Evolutionary conservation across 1,140 invertebrate genomes (phyloP), one percentile per base, ranked within the genome.

Genomic region (Conus ventricosus): DNA sequence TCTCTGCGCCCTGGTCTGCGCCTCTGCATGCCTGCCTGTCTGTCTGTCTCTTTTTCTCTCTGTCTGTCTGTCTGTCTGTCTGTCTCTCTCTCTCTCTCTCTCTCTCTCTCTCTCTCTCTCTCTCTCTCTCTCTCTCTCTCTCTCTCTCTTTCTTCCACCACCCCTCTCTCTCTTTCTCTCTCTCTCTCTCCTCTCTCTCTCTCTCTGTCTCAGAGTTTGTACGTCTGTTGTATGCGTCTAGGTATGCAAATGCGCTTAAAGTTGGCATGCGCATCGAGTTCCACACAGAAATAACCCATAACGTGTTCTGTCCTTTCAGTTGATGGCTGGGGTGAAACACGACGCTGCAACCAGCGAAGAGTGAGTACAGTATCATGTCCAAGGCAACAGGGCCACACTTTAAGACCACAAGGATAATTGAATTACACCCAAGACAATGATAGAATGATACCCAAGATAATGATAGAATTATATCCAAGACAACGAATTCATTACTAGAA

Each of bases 241-340:
- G 27, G 27, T 81, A 5, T 1, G 39, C 51, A 27, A 17, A 23
- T 78, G 23, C n/a, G 75, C 5, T 39, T 39, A 39, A 39, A 81
- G 20, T 20, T 11, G 2, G 25, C n/a, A 39, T 81, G 27, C 78
- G 17, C 20, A 20, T 4, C 20, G 13, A 17, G 20, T 7, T 75
- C 17, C 13, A 20, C 67, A 75, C 13, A 75, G n/a, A 51, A 78
- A 78, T 39, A 27, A 78, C 25, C 25, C 0, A 3, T 39, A 39
- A 11, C 25, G 5, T 78, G 51, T 54, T 84, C 63, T 55, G 5
- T 23, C 5, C 17, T 84, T 84, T 84, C 82, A 84, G 82, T 13
- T 84, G 27, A 84, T 84, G 82, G 57, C 55, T 63, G 82, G 82
- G 10, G 55, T 63, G 10, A 84, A 84, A 27, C 53, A 23, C 17